These are phyloP conservation scores for Nyctalus aviator DNA, from an alignment of 2,797 vertebrate species.

Conservation along the genomic window DNA sequence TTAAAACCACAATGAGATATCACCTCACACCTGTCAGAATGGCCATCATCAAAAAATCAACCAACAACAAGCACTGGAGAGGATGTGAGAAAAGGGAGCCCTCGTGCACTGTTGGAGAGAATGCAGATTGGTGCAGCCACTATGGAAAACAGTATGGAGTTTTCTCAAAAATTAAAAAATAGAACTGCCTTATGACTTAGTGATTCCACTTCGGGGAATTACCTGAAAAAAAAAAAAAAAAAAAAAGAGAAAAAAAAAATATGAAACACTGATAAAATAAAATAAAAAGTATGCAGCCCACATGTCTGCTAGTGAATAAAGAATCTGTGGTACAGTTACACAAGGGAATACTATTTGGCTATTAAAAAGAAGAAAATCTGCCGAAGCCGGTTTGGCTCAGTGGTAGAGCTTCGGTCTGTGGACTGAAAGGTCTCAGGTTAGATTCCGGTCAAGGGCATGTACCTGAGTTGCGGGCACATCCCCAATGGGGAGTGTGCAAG, in stretches of 20 bases:
- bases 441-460: too few species aligned
- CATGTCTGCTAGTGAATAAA: neutral
- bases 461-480: too few species aligned
- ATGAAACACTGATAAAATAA: neutral
- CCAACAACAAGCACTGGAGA: neutral
- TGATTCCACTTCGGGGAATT: neutral
- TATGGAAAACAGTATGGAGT: neutral
- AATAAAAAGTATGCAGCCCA: neutral
- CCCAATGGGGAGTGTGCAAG: too few species aligned
- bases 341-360: neutral
- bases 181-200: neutral
- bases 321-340: neutral
- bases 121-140: neutral
- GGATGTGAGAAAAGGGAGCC: neutral
- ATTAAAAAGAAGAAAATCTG: neutral
- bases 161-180: neutral
- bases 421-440: too few species aligned
- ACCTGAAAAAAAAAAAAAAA: neutral
- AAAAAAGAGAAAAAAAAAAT: neutral
- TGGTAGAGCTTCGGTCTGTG: too few species aligned
- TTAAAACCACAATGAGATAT: neutral
- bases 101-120: neutral
- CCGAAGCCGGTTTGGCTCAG: too few species aligned
- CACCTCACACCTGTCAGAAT: neutral
- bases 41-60: neutral